Conservation (phyloP, 2,797 vertebrate species). For the Sebastes nivosus region DNA sequence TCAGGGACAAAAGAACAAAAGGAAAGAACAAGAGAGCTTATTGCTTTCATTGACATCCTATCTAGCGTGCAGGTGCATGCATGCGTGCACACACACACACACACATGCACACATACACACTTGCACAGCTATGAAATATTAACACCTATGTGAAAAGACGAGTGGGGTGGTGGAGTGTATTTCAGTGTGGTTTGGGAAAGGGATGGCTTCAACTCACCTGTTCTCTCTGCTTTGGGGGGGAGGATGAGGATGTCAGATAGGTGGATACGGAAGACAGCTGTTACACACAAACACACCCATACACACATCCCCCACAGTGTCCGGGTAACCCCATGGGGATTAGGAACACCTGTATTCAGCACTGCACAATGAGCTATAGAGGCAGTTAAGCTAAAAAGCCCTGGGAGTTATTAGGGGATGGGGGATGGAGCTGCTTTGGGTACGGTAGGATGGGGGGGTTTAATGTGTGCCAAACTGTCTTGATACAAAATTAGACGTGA, state of each 20-base stretch:
- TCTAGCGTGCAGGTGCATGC: background rate
- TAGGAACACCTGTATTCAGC: slow-evolving; percentile 82
- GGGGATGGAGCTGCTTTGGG: slow-evolving; percentile 40
- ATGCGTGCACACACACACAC: background rate
- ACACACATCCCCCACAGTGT: slow-evolving; percentile 58
- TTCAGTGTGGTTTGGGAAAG: slow-evolving; percentile 13
- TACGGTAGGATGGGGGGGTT: background rate
- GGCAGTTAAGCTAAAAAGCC: slow-evolving; percentile 72
- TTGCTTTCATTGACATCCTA: slow-evolving; percentile 46
- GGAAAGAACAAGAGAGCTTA: slow-evolving; percentile 25
- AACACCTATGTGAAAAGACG: slow-evolving; percentile 58
- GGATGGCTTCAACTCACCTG: slow-evolving; percentile 72
- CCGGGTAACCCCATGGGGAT: slow-evolving; percentile 69
- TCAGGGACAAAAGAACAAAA: slow-evolving; percentile 37
- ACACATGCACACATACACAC: background rate
- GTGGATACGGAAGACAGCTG: slow-evolving; percentile 74
- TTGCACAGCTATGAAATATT: slow-evolving; percentile 69
- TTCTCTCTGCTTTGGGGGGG: slow-evolving; percentile 46
- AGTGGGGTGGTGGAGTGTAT: slow-evolving; percentile 20
- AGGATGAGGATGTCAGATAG: slow-evolving; percentile 58
- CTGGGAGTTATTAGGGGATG: slow-evolving; percentile 60
- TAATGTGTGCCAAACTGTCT: slow-evolving; percentile 37
- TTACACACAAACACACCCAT: slow-evolving; percentile 44
- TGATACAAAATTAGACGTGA: slow-evolving; percentile 45
- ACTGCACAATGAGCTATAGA: slow-evolving; percentile 76